Percentiles rank a stretch among this genome's conserved stretches.
Conservation (phyloP, 2,113 vertebrate genomes). For the Amphiprion percula region DNA sequence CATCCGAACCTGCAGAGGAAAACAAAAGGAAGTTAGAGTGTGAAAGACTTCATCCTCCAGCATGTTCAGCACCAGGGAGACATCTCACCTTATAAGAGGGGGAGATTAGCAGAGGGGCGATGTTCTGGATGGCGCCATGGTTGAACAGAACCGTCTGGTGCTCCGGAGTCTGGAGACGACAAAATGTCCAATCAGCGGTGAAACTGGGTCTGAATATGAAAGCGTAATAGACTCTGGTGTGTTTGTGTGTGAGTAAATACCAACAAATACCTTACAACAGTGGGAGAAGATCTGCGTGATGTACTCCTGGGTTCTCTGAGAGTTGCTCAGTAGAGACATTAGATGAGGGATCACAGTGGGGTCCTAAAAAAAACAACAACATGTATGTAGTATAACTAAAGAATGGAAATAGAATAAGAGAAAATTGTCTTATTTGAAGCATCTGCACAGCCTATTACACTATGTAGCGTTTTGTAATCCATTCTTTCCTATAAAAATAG, state of each 20-base stretch:
- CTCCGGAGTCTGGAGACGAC: conserved; percentile 91
- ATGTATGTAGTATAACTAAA: background rate
- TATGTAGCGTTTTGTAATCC: too few relatives aligned
- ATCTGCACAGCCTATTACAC: too few relatives aligned
- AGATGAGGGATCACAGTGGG: conserved; percentile 96
- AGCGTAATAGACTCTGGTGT: background rate
- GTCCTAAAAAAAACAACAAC: conserved; percentile 82
- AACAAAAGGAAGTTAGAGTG: background rate
- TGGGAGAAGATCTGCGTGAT: conserved; percentile 99
- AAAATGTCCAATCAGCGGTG: conserved; percentile 8
- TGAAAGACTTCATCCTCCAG: background rate
- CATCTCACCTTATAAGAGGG: conserved; percentile 93
- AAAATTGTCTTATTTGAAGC: background rate
- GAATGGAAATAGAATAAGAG: background rate
- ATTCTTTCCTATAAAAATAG: too few relatives aligned
- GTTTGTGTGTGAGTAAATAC: conserved; percentile 37
- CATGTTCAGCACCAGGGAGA: background rate
- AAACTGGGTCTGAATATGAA: background rate
- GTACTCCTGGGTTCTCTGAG: conserved; percentile 96
- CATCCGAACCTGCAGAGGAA: conserved; percentile 92
- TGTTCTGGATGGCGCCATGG: conserved; percentile 96
- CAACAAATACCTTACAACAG: conserved; percentile 96
- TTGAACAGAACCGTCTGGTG: conserved; percentile 98
- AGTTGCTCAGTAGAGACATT: conserved; percentile 95
- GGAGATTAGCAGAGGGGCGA: conserved; percentile 93